phyloP scores from a whole-genome alignment of 2,797 vertebrate species.

The Tapera naevia region DNA sequence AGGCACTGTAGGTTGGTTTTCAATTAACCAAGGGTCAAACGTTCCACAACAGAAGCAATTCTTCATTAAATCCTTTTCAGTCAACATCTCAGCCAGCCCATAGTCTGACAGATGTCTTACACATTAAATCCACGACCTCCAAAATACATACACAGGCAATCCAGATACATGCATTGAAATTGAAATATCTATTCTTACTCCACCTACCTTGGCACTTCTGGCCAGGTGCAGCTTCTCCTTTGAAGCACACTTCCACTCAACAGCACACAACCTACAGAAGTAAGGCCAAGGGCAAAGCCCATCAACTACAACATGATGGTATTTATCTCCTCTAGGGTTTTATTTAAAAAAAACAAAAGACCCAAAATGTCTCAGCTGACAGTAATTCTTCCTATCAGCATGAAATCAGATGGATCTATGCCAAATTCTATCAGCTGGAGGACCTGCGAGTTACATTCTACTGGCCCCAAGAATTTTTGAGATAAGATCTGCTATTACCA shows the following conservation, averaged over 20 bases:
- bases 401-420: neutral
- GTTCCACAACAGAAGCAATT: neutral
- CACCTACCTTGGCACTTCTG: neutral
- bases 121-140: neutral
- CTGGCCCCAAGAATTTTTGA: neutral
- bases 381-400: neutral
- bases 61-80: neutral
- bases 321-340: neutral
- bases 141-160: neutral
- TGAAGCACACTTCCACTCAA: neutral
- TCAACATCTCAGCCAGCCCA: neutral
- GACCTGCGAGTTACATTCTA: neutral
- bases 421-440: neutral
- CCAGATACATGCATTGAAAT: rapidly evolving
- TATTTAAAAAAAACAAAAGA: neutral
- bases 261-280: neutral
- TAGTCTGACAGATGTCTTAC: rapidly evolving
- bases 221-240: neutral
- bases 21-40: neutral
- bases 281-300: neutral
- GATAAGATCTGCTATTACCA: neutral
- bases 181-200: neutral
- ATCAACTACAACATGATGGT: neutral
- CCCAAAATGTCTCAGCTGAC: neutral
- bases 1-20: neutral